These are phyloP conservation scores for Ceriagrion tenellum DNA, from an alignment of 2,888 invertebrate genomes.

Conservation along the genomic window DNA sequence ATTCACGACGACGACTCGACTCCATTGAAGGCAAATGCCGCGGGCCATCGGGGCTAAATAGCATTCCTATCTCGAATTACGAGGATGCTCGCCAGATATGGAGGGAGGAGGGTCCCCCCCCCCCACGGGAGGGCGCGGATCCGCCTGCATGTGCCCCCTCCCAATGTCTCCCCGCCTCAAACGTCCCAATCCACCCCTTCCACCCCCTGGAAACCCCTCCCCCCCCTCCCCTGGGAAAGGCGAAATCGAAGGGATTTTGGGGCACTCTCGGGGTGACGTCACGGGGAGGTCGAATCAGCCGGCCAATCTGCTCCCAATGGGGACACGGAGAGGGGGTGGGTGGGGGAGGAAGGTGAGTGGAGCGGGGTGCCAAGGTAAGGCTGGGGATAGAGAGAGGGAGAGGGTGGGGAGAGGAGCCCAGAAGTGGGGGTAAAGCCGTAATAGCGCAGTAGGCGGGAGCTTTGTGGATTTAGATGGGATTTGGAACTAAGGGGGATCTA, in stretches of 20 bases:
- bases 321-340: background rate
- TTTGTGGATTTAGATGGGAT: constrained; percentile 64
- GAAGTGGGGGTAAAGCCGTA: background rate
- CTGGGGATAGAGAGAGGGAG: background rate
- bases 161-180: too few relatives aligned
- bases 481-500: background rate
- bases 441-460: constrained; percentile 37
- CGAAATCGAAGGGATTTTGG: constrained; percentile 52
- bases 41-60: constrained; percentile 59
- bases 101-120: background rate
- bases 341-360: background rate
- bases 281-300: constrained; percentile 39
- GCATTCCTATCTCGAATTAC: constrained; percentile 67
- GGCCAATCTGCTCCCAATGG: constrained; percentile 37
- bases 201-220: background rate
- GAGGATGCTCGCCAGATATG: constrained; percentile 23
- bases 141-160: too few relatives aligned
- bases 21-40: constrained; percentile 58
- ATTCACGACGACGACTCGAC: background rate
- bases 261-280: constrained; percentile 55
- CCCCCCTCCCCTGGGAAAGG: constrained; percentile 29
- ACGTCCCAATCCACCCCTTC: background rate
- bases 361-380: background rate
- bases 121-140: too few relatives aligned
- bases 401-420: too few relatives aligned